Conservation (phyloP, 2,888 invertebrate genomes). For the Rhagonycha fulva region DNA sequence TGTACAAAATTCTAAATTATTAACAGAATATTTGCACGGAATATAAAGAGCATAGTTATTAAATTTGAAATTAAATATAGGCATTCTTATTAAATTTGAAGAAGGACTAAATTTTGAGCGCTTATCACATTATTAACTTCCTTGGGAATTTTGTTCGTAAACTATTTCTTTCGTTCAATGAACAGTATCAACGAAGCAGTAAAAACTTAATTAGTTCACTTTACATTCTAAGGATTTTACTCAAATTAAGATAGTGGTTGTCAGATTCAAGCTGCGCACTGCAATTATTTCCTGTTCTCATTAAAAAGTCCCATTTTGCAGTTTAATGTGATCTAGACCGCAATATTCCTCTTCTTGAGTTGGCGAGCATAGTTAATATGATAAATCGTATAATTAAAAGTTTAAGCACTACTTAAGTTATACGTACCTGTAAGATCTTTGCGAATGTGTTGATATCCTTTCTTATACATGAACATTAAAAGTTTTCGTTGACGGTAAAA, state of each 20-base stretch:
- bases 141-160: neutral
- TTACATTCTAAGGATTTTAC: neutral
- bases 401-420: conserved; percentile 10
- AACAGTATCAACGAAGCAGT: neutral
- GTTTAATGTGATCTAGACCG: conserved; percentile 23
- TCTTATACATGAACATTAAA: neutral
- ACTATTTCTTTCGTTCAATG: neutral
- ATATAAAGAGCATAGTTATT: neutral
- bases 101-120: neutral
- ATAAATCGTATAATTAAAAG: conserved; percentile 23
- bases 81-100: neutral
- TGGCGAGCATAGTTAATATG: conserved; percentile 21
- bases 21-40: neutral
- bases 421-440: neutral
- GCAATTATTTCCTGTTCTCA: conserved; percentile 22
- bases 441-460: neutral
- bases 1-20: neutral
- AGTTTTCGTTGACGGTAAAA: neutral
- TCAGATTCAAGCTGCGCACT: conserved; percentile 13
- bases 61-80: neutral
- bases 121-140: neutral
- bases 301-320: conserved; percentile 26
- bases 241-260: conserved; percentile 11
- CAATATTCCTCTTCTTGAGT: conserved; percentile 10
- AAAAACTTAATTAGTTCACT: neutral